Evolutionary conservation across 2,797 vertebrate species (phyloP).

Genomic region (Varecia variegata): DNA sequence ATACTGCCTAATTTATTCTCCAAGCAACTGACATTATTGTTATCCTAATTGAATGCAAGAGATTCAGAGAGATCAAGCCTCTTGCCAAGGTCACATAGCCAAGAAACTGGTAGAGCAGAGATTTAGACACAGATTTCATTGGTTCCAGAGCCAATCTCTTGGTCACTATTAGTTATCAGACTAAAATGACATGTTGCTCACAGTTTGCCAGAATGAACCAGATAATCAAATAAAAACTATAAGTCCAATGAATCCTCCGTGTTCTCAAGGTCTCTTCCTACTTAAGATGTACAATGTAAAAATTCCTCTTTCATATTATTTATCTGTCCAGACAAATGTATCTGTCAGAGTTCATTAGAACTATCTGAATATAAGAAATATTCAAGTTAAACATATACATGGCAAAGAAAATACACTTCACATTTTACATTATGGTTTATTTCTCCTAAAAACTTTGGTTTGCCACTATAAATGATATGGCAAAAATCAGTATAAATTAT

Average conservation of each 20-base stretch:
- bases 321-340: neutral
- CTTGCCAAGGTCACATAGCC: neutral
- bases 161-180: neutral
- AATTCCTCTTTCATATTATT: neutral
- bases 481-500: constrained; percentile 26
- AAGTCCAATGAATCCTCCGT: neutral
- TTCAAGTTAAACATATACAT: neutral
- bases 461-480: neutral
- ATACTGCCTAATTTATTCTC: neutral
- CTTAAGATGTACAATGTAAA: neutral
- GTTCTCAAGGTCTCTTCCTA: neutral
- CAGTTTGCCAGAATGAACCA: neutral
- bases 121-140: neutral
- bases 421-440: neutral
- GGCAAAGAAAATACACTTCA: neutral
- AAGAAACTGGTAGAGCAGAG: neutral
- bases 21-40: neutral
- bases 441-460: neutral
- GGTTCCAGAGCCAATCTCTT: neutral
- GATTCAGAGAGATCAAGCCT: neutral
- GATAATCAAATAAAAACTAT: neutral
- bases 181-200: neutral
- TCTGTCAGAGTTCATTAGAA: neutral
- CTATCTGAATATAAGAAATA: neutral
- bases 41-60: neutral